phyloP scores from a whole-genome alignment of 2,113 vertebrate genomes.

The Lycocorax pyrrhopterus region DNA sequence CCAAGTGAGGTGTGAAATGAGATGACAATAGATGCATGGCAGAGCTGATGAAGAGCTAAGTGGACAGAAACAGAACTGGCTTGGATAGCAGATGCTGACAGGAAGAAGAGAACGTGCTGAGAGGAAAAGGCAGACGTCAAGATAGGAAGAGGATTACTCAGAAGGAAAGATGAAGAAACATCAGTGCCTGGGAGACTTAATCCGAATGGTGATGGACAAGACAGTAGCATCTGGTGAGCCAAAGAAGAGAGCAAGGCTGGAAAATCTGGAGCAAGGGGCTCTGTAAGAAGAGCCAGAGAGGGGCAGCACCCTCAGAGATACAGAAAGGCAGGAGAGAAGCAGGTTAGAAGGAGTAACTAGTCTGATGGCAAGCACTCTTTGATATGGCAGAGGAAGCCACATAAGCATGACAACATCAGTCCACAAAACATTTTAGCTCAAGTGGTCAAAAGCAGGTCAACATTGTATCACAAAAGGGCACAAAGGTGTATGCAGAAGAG shows the following conservation, averaged over 20 bases:
- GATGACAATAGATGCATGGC: not conserved
- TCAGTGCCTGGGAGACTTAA: not conserved
- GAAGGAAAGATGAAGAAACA: not conserved
- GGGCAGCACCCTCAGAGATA: not conserved
- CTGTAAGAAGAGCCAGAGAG: not conserved
- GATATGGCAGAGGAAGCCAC: not conserved
- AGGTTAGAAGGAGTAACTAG: not conserved
- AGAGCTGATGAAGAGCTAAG: not conserved
- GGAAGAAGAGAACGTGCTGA: not conserved
- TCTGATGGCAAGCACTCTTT: not conserved
- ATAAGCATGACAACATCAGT: not conserved
- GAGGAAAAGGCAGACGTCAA: not conserved
- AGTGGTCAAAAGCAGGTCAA: not conserved
- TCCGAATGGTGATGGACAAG: not conserved
- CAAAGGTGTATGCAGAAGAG: not conserved
- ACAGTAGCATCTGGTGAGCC: not conserved
- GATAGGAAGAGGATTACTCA: not conserved
- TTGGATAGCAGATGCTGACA: not conserved
- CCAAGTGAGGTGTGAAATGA: not conserved
- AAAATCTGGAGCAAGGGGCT: not conserved
- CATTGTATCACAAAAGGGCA: not conserved
- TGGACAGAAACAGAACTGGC: not conserved
- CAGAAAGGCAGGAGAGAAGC: not conserved
- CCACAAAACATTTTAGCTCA: not conserved
- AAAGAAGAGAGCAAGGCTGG: not conserved